Base-by-base conservation (phyloP, 2,888 invertebrate genomes). In the Zelleria hepariella region DNA sequence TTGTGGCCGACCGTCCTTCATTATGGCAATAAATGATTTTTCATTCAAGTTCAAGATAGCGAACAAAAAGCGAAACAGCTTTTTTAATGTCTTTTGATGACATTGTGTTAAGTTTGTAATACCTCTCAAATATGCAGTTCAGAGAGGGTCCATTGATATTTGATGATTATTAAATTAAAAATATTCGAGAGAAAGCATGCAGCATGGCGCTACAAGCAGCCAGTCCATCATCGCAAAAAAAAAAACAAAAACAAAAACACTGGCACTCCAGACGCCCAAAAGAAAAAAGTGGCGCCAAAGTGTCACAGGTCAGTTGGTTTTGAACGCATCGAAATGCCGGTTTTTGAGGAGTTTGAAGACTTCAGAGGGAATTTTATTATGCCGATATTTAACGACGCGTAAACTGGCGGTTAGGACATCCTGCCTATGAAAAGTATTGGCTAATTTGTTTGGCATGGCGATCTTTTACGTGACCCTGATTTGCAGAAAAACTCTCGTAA, bases 261-360 rank as follows among this genome's bases (percentile, higher is more conserved):
- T n/a, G 20, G 20, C 56, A 48, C 48, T 23, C 23, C 55, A 57
- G 57, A 57, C 57, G 52, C 47, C 32, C 48, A 23, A 32, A 21
- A 42, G 26, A 58, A 57, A 73, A 74, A 69, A 60, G 58, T 75
- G 86, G 86, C 86, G 86, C 86, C 86, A 75, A n/a, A 62, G 65
- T 70, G 81, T 83, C 80, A 83, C 72, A 77, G 82, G 80, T 86
- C 85, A 78, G 66, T 75, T 67, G 64, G 61, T 56, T 61, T 48
- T 62, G 59, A 62, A 67, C 70, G 68, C 68, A 69, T 66, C 60
- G 56, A 51, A 7, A 10, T 3, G 59, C 27, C 48, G 62, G 49
- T 59, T 61, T n/a, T n/a, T n/a, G n/a, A n/a, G n/a, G n/a, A n/a
- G n/a, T n/a, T 59, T 10, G 60, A 60, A 58, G 59, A 72, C 67